Evolutionary conservation across 2,888 invertebrate genomes (phyloP), one percentile per base, ranked within the genome.

Genomic region (Lucinisca nassula): DNA sequence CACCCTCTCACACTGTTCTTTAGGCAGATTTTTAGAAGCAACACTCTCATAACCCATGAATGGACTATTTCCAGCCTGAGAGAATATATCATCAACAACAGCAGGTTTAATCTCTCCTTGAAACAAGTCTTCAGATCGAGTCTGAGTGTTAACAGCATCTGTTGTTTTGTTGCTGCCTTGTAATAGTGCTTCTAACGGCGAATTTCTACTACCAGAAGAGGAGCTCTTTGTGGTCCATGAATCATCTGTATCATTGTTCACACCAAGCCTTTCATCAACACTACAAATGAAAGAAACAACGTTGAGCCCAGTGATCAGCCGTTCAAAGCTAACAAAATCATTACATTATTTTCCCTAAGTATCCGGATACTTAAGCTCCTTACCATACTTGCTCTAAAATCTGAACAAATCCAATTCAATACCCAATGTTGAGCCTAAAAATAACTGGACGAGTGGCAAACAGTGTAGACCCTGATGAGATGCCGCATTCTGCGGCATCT

Each of bases 171-270:
- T 40, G 76, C 76, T 76, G 55, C 55, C 55, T 37, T 51, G 35
- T 17, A 32, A 17, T 0, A 61, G 8, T 2, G 67, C 35, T 30
- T 79, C 79, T 21, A 84, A 70, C 0, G 90, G 90, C 2, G 90
- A 90, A 27, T 82, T 82, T 45, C 90, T 75, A 61, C 90, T 90
- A 21, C 86, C 80, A 61, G 49, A 49, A 27, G 85, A 74, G 0
- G 87, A 86, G 37, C 81, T 83, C 70, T 82, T 84, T 8, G 90
- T 90, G 37, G 87, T 87, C 86, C 87, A 90, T 21, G 88, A 88
- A 70, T 88, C 85, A 45, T 86, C 86, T 0, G 85, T 84, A 21
- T 90, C 87, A 0, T 55, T 35, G 32, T 35, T 14, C 12, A 12
- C 67, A 3, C 14, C 67, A 10, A 67, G 21, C 17, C 1, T 24